phyloP scores from a whole-genome alignment of 2,113 vertebrate species.

The Epinephelus cyanopodus region DNA sequence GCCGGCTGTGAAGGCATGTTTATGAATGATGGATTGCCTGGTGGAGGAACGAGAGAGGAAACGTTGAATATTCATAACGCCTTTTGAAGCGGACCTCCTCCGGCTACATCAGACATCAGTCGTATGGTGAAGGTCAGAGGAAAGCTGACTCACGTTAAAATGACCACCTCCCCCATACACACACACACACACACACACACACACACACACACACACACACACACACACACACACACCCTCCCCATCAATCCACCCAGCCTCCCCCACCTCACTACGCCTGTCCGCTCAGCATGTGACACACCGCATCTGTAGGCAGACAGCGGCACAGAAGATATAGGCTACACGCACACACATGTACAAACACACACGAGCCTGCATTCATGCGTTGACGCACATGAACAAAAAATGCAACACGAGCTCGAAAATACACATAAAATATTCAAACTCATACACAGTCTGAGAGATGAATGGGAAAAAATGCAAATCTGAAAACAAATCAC shows the following conservation, averaged over 20 bases:
- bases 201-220: neutral
- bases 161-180: conserved; percentile 19
- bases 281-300: conserved; percentile 64
- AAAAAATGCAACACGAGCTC: neutral
- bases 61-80: conserved; percentile 65
- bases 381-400: neutral
- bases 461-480: neutral
- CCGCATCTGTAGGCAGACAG: conserved; percentile 68
- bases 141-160: conserved; percentile 71
- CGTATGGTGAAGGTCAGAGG: conserved; percentile 64
- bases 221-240: neutral
- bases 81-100: conserved; percentile 62
- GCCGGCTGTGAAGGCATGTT: conserved; percentile 54
- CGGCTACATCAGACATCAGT: conserved; percentile 54
- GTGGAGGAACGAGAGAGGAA: conserved; percentile 52
- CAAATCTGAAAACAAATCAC: conserved; percentile 11
- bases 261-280: conserved; percentile 36
- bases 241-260: conserved; percentile 8
- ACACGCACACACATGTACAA: conserved; percentile 5
- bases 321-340: neutral
- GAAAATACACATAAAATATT: neutral
- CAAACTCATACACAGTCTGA: neutral
- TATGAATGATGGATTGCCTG: conserved; percentile 67
- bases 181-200: neutral
- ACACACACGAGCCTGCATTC: conserved; percentile 2